These are phyloP conservation scores for Dromiciops gliroides DNA, from an alignment of 2,113 vertebrate species.

Conservation along the genomic window DNA sequence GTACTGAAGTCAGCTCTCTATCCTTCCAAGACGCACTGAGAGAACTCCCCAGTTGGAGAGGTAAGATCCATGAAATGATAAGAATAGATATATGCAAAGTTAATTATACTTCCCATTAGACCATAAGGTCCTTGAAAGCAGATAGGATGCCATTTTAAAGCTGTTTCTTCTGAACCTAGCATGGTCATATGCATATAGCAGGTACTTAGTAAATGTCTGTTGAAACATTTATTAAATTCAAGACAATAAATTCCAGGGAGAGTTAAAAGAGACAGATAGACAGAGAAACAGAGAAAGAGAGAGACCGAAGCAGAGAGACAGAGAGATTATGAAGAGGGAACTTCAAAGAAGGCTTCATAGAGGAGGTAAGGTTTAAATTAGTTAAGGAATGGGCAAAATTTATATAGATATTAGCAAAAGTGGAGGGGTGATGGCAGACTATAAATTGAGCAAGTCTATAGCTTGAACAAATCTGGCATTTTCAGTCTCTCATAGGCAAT, in stretches of 20 bases:
- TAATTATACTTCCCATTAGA: neutral
- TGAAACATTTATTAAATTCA: neutral
- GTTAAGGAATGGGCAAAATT: neutral
- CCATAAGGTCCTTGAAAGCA: neutral
- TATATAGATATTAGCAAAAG: neutral
- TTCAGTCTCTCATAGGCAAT: neutral
- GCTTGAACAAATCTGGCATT: neutral
- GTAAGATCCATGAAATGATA: neutral
- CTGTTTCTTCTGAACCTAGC: neutral
- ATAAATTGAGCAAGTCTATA: neutral
- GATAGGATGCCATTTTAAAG: neutral
- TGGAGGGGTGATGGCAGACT: neutral
- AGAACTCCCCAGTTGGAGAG: neutral
- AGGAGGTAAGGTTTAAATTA: neutral
- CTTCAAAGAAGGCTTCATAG: neutral
- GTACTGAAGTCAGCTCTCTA: neutral
- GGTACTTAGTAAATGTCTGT: neutral
- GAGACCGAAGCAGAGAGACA: neutral
- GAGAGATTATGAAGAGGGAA: neutral
- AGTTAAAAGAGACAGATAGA: neutral
- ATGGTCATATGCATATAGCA: neutral
- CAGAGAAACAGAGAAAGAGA: neutral
- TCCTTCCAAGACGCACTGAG: neutral
- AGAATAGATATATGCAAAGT: neutral
- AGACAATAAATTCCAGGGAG: neutral